These are phyloP conservation scores for Euphonia xanthogaster DNA, from an alignment of 2,797 vertebrate genomes.

Conservation along the genomic window DNA sequence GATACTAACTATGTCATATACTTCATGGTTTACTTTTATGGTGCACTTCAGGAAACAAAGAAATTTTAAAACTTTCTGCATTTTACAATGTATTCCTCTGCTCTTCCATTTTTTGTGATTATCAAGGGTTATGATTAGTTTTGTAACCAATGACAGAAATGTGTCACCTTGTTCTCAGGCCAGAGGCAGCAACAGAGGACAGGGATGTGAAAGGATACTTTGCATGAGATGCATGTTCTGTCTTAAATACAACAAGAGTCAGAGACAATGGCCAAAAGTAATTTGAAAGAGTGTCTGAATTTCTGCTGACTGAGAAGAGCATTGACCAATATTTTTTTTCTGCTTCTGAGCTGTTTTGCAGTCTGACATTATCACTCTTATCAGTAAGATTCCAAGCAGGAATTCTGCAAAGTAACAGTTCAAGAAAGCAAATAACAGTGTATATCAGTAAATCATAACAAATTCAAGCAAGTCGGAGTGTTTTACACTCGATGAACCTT, in stretches of 20 bases:
- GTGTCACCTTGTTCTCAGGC: neutral
- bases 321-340: neutral
- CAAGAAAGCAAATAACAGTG: neutral
- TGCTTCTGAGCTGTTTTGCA: neutral
- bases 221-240: neutral
- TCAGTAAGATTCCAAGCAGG: neutral
- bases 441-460: neutral
- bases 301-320: neutral
- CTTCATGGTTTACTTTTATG: neutral
- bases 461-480: neutral
- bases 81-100: neutral
- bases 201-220: neutral
- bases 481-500: neutral
- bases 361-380: neutral
- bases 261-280: neutral
- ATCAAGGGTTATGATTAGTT: neutral
- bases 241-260: neutral
- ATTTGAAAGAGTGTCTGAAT: neutral
- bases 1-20: neutral
- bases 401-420: neutral
- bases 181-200: neutral
- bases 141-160: neutral
- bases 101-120: neutral
- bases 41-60: neutral
- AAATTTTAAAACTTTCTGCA: neutral